phyloP scores from a whole-genome alignment of 2,113 vertebrate species.

The Paramormyrops kingsleyae region DNA sequence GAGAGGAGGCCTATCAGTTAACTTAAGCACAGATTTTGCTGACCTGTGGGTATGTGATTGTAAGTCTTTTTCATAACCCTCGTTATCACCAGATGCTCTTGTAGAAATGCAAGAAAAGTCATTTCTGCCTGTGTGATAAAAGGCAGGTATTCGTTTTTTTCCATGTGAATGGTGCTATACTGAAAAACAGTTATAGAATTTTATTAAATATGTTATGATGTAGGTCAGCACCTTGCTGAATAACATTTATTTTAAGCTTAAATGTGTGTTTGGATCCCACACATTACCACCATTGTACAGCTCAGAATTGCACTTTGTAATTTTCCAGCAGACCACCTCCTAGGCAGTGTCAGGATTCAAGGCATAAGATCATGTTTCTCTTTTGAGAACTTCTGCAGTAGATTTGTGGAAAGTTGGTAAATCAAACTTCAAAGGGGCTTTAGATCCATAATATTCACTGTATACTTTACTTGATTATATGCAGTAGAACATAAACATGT shows the following conservation, averaged over 20 bases:
- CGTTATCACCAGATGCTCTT: not conserved
- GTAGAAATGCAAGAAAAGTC: not conserved
- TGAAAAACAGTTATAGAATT: not conserved
- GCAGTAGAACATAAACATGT: not conserved
- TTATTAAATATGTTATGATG: not conserved
- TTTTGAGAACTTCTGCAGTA: not conserved
- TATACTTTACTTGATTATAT: slow-evolving; percentile 2
- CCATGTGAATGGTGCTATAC: not conserved
- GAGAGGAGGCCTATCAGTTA: too few relatives aligned
- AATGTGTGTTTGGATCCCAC: not conserved
- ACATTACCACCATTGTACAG: not conserved
- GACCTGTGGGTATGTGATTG: not conserved
- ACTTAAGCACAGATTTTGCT: too few relatives aligned
- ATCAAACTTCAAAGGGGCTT: not conserved
- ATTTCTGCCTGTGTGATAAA: not conserved
- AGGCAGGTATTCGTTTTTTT: not conserved
- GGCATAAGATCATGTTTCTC: not conserved
- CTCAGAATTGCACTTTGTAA: not conserved
- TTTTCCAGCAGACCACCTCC: not conserved
- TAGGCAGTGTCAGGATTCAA: not conserved
- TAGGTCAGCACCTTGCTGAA: not conserved
- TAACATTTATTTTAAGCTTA: not conserved
- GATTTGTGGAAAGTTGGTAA: not conserved
- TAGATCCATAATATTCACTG: not conserved
- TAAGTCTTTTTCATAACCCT: not conserved